These are phyloP conservation scores for Monodelphis domestica DNA, from an alignment of 2,797 vertebrate genomes.

Conservation along the genomic window DNA sequence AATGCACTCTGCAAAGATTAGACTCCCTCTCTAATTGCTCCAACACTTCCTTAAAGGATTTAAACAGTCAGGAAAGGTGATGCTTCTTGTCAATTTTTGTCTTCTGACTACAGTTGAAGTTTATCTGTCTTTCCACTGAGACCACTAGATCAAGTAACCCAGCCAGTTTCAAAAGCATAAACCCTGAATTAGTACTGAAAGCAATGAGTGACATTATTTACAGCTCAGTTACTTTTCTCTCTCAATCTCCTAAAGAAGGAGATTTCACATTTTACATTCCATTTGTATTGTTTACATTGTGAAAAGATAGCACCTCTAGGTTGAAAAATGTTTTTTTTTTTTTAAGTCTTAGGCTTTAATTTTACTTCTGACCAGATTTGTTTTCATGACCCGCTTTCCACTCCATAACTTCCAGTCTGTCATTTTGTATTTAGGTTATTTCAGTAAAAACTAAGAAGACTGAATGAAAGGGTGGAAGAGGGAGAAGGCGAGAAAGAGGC, in stretches of 20 bases:
- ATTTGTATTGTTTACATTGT: background rate
- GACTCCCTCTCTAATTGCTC: conserved; percentile 91
- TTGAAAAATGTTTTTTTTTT: background rate
- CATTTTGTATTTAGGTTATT: conserved; percentile 20
- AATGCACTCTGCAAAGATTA: conserved; percentile 97
- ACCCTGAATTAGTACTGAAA: conserved; percentile 65
- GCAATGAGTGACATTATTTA: conserved; percentile 57
- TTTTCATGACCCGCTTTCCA: conserved; percentile 10
- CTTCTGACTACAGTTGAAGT: conserved; percentile 83
- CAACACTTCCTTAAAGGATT: conserved; percentile 87
- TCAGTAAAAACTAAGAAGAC: background rate
- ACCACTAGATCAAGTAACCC: conserved; percentile 79
- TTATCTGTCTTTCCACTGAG: conserved; percentile 83
- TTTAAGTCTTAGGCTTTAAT: background rate
- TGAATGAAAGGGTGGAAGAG: background rate
- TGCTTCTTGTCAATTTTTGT: conserved; percentile 83
- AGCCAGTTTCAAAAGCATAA: conserved; percentile 60
- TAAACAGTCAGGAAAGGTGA: conserved; percentile 87
- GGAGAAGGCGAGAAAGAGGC: background rate
- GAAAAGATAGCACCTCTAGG: background rate
- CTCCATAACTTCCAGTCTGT: background rate
- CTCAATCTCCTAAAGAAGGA: background rate
- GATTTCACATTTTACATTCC: background rate
- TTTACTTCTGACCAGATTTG: conserved; percentile 13
- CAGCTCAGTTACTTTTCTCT: conserved; percentile 57